These are phyloP conservation scores for Anoura caudifer DNA, from an alignment of 2,113 vertebrate species.

Conservation along the genomic window DNA sequence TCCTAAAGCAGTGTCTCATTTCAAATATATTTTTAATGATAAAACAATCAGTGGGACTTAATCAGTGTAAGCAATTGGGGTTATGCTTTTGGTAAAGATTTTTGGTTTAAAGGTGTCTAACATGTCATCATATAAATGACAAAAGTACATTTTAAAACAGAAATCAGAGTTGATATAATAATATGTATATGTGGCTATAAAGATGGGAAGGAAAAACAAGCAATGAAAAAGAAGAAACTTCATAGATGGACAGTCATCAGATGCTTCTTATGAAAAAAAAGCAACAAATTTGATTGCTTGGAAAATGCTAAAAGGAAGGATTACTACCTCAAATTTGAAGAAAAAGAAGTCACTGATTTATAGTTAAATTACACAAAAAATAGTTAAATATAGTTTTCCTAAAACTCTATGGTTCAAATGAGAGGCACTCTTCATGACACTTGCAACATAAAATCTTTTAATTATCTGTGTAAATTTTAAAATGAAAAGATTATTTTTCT, in stretches of 20 bases:
- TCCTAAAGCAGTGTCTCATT: not conserved
- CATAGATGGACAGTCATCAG: not conserved
- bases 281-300: not conserved
- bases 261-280: not conserved
- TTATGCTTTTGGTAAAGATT: not conserved
- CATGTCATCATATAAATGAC: not conserved
- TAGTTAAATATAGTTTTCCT: not conserved
- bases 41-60: not conserved
- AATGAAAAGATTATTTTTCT: not conserved
- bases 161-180: not conserved
- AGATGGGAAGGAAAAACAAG: not conserved
- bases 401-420: not conserved
- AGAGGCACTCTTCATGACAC: not conserved
- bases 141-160: not conserved
- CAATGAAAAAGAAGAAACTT: not conserved
- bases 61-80: not conserved
- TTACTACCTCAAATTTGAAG: not conserved
- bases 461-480: slow-evolving; percentile 3
- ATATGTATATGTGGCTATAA: not conserved
- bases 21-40: not conserved
- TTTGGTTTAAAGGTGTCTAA: not conserved
- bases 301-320: not conserved
- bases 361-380: not conserved
- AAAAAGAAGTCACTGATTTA: not conserved
- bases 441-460: not conserved